Evolutionary conservation across 1,140 invertebrate genomes (phyloP).

Genomic region (Littorina saxatilis): DNA sequence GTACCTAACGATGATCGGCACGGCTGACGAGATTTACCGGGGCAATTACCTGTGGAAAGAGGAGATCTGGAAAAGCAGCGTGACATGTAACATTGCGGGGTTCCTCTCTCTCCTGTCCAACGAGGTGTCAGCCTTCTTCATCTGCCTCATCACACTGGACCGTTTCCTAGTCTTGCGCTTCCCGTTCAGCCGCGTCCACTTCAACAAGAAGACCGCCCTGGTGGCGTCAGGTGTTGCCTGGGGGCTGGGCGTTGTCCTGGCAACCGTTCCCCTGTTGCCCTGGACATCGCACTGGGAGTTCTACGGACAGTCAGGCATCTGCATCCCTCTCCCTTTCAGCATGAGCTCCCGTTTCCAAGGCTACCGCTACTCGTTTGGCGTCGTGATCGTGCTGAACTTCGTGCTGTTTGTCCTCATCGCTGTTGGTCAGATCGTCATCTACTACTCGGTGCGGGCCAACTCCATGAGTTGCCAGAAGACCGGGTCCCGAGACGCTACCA

Average conservation of each 20-base stretch:
- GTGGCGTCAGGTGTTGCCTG: constrained; percentile 19
- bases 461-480: background rate
- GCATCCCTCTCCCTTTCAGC: constrained; percentile 52
- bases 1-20: constrained; percentile 39
- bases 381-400: constrained; percentile 43
- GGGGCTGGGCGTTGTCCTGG: constrained; percentile 9
- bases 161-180: constrained; percentile 24
- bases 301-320: constrained; percentile 52
- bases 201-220: constrained; percentile 9
- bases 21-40: constrained; percentile 34
- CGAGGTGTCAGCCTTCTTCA: constrained; percentile 37
- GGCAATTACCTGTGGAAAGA: constrained; percentile 55
- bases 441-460: background rate
- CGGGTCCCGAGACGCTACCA: constrained; percentile 7
- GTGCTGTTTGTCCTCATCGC: constrained; percentile 49
- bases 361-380: constrained; percentile 44
- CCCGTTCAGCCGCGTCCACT: constrained; percentile 9
- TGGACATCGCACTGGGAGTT: constrained; percentile 39
- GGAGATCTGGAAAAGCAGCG: constrained; percentile 31
- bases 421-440: constrained; percentile 43
- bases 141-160: constrained; percentile 55
- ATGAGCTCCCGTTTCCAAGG: constrained; percentile 24
- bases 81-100: constrained; percentile 26
- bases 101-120: constrained; percentile 44
- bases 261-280: constrained; percentile 29